Evolutionary conservation across 1,140 invertebrate genomes (phyloP).

Genomic region (Riptortus pedestris): DNA sequence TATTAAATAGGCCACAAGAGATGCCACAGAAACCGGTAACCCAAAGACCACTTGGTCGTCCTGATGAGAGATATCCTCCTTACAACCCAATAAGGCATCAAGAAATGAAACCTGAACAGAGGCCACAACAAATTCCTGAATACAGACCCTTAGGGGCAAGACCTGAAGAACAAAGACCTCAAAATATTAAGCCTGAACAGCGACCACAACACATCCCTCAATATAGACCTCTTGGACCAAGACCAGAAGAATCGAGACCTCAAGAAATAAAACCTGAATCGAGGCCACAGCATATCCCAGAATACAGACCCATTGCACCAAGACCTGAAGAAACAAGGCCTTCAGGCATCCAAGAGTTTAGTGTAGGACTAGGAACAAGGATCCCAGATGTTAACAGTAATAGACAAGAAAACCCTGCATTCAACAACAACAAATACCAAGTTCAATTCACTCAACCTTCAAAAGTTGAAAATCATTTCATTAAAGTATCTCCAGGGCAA

Average conservation of each 20-base stretch:
- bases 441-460: slow-evolving; percentile 8
- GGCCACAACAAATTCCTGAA: background rate
- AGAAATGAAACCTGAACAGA: background rate
- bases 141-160: background rate
- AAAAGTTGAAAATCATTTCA: slow-evolving; percentile 29
- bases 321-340: background rate
- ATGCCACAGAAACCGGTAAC: background rate
- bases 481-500: slow-evolving; percentile 30
- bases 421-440: background rate
- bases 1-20: background rate
- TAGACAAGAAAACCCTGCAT: background rate
- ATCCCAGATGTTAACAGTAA: background rate
- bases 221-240: background rate
- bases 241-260: background rate
- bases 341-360: background rate
- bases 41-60: background rate
- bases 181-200: background rate
- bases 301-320: background rate
- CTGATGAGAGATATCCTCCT: background rate
- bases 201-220: background rate
- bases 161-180: background rate
- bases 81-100: background rate
- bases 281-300: background rate
- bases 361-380: background rate
- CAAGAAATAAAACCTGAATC: background rate